Conservation (phyloP, 2,888 invertebrate genomes). For the Augochlorella aurata region DNA sequence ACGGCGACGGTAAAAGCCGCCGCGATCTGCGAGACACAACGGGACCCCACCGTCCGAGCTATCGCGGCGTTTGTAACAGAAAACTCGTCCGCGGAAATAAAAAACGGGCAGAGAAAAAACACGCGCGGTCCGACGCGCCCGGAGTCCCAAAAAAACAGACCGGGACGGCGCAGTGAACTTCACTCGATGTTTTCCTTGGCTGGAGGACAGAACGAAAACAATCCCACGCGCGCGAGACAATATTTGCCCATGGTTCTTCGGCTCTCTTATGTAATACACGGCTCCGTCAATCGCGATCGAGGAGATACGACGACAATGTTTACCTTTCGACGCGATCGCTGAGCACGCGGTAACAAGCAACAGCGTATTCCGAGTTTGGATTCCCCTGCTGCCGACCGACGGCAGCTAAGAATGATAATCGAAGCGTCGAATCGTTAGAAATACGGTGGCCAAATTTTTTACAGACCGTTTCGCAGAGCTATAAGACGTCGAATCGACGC, state of each 20-base stretch:
- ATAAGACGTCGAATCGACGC: no score
- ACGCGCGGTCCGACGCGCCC: not conserved
- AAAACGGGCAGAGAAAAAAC: not conserved
- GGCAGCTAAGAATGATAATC: no score
- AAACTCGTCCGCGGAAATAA: not conserved
- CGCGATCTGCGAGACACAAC: not conserved
- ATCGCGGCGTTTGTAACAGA: not conserved
- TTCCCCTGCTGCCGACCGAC: no score
- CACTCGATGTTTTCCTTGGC: not conserved
- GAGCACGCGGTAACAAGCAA: not conserved
- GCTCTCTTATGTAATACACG: not conserved
- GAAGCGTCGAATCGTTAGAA: no score
- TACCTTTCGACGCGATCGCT: not conserved
- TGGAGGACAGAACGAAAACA: not conserved
- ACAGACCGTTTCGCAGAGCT: no score
- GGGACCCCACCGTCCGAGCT: not conserved
- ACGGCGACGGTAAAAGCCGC: not conserved
- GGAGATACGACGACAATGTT: not conserved
- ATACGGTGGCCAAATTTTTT: no score
- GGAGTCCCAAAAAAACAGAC: not conserved
- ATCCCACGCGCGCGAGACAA: not conserved
- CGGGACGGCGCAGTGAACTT: no score
- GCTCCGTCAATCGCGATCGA: constrained; percentile 2
- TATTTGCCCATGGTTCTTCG: not conserved
- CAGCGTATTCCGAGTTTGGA: not conserved